Percentiles rank a stretch among this genome's conserved stretches.
Evolutionary conservation across 1,140 invertebrate genomes (phyloP).

Genomic region (Drosophila persimilis): DNA sequence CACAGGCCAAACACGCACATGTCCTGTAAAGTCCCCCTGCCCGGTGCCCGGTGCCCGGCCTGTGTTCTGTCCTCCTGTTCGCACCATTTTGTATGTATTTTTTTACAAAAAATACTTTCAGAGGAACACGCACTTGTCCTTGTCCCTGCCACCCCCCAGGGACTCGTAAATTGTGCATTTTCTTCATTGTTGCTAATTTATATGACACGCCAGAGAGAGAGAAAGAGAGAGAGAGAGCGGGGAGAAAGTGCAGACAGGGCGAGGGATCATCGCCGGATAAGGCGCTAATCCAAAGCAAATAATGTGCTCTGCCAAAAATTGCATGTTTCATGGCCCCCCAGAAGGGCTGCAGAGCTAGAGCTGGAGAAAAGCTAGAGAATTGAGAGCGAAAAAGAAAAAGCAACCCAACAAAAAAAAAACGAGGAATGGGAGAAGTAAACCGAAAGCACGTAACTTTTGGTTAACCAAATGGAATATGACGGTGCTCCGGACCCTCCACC

Average conservation of each 20-base stretch:
- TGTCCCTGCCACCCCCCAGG: background rate
- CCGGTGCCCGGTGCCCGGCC: background rate
- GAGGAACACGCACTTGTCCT: slow-evolving; percentile 37
- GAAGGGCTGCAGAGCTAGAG: too few species aligned
- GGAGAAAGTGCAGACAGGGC: background rate
- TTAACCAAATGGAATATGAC: slow-evolving; percentile 68
- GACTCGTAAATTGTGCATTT: slow-evolving; percentile 76
- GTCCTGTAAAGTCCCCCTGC: background rate
- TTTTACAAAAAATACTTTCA: slow-evolving; percentile 59
- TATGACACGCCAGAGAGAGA: slow-evolving; percentile 56
- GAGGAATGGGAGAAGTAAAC: slow-evolving; percentile 24
- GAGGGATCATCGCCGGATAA: slow-evolving; percentile 41
- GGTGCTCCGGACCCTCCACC: slow-evolving; percentile 38
- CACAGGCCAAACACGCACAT: slow-evolving; percentile 62
- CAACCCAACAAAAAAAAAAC: slow-evolving; percentile 27
- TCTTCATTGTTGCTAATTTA: slow-evolving; percentile 79
- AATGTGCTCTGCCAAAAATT: slow-evolving; percentile 63
- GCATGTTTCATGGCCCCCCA: slow-evolving; percentile 57
- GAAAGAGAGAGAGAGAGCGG: background rate
- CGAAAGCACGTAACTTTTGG: slow-evolving; percentile 73
- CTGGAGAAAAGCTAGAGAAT: background rate
- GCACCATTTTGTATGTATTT: slow-evolving; percentile 49
- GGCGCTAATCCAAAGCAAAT: slow-evolving; percentile 73
- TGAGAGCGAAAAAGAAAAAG: slow-evolving; percentile 5
- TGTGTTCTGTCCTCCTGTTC: background rate